Evolutionary conservation across 2,797 vertebrate genomes (phyloP).

Genomic region (Scolopax rusticola): DNA sequence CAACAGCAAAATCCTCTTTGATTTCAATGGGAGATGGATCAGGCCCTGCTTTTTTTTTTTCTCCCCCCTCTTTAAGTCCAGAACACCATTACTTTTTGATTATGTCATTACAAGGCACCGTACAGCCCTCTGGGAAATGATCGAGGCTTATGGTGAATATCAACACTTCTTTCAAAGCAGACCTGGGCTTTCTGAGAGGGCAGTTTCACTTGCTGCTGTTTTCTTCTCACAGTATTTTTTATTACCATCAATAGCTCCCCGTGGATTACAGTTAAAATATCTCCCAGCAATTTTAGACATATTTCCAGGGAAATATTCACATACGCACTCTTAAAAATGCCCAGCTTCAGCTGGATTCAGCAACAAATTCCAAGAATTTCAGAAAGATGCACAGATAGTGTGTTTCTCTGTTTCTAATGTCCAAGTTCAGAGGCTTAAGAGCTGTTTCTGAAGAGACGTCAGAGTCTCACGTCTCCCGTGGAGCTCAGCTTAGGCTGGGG

Average conservation of each 20-base stretch:
- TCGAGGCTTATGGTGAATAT: constrained; percentile 69
- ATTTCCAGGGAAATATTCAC: constrained; percentile 10
- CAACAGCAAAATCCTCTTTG: constrained; percentile 41
- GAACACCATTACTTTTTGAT: constrained; percentile 63
- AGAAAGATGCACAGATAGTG: neutral
- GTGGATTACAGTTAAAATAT: constrained; percentile 23
- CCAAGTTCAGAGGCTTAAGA: neutral
- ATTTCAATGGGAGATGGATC: constrained; percentile 26
- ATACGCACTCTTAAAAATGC: neutral
- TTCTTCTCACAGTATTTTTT: constrained; percentile 71
- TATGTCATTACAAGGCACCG: constrained; percentile 56
- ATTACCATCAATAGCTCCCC: constrained; percentile 54
- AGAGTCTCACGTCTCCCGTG: neutral
- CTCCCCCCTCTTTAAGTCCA: neutral
- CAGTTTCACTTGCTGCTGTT: constrained; percentile 72
- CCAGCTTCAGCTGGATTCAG: neutral
- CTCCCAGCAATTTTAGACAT: constrained; percentile 36
- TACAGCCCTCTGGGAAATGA: constrained; percentile 46
- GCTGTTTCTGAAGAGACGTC: neutral
- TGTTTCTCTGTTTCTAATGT: neutral
- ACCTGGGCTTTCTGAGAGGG: constrained; percentile 58
- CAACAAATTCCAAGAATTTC: neutral
- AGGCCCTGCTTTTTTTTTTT: neutral
- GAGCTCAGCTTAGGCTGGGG: neutral
- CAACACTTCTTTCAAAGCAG: constrained; percentile 71